A percentile compares a stretch with the other conserved stretches of the same genome.
phyloP scores from a whole-genome alignment of 2,888 invertebrate species.

The Lymantria monacha region DNA sequence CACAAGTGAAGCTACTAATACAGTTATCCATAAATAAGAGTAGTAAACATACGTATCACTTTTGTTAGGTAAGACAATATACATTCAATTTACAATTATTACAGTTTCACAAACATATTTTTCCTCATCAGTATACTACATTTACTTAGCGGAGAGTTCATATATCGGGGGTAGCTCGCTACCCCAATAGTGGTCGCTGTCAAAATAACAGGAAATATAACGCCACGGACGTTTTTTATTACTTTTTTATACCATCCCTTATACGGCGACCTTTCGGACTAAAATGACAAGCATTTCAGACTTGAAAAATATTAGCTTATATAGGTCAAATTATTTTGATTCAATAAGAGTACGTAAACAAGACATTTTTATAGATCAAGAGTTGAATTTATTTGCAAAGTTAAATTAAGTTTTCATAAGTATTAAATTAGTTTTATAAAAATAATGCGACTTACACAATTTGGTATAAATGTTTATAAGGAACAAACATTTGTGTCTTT shows the following conservation, averaged over 20 bases:
- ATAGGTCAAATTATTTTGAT: slow-evolving; percentile 3
- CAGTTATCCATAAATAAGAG: no score
- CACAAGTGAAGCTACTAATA: no score
- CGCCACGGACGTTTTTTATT: slow-evolving; percentile 32
- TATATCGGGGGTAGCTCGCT: not conserved
- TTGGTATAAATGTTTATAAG: no score
- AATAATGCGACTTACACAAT: no score
- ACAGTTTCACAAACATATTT: no score
- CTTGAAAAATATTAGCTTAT: slow-evolving; percentile 9
- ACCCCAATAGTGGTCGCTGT: slow-evolving; percentile 7
- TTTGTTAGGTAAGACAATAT: no score
- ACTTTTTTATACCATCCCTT: slow-evolving; percentile 36
- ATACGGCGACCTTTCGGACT: slow-evolving; percentile 17
- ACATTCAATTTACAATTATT: no score
- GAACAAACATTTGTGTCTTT: no score
- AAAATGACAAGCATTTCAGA: slow-evolving; percentile 14
- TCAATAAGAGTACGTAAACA: not conserved
- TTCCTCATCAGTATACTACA: not conserved
- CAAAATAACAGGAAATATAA: slow-evolving; percentile 46
- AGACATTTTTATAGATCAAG: not conserved
- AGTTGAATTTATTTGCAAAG: not conserved
- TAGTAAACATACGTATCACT: no score
- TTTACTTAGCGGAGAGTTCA: not conserved
- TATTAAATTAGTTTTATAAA: no score
- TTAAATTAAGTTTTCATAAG: slow-evolving; percentile 1